Percentiles rank a stretch among this genome's conserved stretches.
Conservation (phyloP, 2,797 vertebrate species). For the Lithobates pipiens region DNA sequence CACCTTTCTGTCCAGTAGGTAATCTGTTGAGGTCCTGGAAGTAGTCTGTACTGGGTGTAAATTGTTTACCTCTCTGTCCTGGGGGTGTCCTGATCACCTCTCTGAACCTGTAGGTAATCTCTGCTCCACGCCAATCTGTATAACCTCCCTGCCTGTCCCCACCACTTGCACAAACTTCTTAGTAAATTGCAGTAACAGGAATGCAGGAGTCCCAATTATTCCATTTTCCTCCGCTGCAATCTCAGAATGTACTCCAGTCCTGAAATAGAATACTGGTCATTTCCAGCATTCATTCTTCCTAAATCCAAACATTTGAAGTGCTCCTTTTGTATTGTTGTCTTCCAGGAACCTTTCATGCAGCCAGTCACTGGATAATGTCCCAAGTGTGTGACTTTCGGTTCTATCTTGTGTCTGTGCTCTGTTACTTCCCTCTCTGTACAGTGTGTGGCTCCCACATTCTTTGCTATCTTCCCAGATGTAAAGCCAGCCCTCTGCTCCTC, state of each 20-base stretch:
- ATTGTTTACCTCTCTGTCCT: too few relatives aligned
- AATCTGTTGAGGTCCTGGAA: too few relatives aligned
- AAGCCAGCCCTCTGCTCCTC: accelerated
- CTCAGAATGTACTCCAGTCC: not conserved
- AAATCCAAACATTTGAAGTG: not conserved
- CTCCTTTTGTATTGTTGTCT: not conserved
- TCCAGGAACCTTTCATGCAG: not conserved
- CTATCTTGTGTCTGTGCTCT: not conserved
- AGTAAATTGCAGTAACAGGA: too few relatives aligned
- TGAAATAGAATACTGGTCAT: not conserved
- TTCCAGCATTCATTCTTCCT: not conserved
- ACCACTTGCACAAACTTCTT: too few relatives aligned
- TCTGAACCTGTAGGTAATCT: not conserved
- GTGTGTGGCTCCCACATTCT: not conserved
- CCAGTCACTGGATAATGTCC: not conserved
- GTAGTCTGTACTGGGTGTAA: too few relatives aligned
- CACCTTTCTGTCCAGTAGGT: too few relatives aligned
- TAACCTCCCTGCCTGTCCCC: too few relatives aligned
- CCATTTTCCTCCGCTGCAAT: not conserved
- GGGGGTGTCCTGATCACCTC: not conserved
- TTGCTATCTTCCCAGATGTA: not conserved
- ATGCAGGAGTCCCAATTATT: not conserved
- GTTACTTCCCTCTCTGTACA: conserved; percentile 4
- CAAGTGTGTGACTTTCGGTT: not conserved
- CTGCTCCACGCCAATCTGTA: not conserved